Percentiles rank a stretch among this genome's conserved stretches.
Evolutionary conservation across 2,888 invertebrate species (phyloP).

Genomic region (Dioctria linearis): DNA sequence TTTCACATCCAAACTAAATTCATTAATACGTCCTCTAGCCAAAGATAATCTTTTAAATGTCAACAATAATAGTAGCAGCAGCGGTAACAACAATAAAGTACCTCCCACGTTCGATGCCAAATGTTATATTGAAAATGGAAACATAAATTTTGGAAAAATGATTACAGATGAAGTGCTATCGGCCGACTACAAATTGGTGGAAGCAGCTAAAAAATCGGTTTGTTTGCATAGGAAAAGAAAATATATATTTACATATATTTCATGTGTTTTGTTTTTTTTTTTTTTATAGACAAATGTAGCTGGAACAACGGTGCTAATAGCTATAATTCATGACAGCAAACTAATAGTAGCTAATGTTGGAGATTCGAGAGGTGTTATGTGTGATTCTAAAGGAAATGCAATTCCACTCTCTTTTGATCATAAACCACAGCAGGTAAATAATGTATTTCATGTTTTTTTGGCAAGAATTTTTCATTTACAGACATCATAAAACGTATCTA

Average conservation of each 20-base stretch:
- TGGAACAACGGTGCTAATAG: constrained; percentile 94
- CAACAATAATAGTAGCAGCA: constrained; percentile 63
- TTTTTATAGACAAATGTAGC: constrained; percentile 76
- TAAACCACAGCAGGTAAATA: constrained; percentile 91
- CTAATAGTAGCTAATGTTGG: constrained; percentile 96
- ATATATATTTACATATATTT: constrained; percentile 7
- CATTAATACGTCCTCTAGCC: constrained; percentile 65
- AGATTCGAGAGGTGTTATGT: constrained; percentile 96
- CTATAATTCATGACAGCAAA: constrained; percentile 85
- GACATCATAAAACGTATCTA: no score
- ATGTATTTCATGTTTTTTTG: no score
- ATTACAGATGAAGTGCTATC: constrained; percentile 90
- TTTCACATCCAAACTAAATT: constrained; percentile 68
- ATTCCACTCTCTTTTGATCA: constrained; percentile 96
- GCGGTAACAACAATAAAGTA: constrained; percentile 59
- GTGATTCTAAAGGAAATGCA: constrained; percentile 89
- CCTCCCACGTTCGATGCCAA: constrained; percentile 70
- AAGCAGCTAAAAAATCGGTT: constrained; percentile 83
- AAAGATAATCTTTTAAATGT: constrained; percentile 66
- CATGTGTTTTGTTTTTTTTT: neutral
- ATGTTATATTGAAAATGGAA: constrained; percentile 82
- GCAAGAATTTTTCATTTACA: no score
- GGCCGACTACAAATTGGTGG: constrained; percentile 85
- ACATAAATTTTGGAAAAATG: constrained; percentile 85
- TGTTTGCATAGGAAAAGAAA: constrained; percentile 52